Conservation (phyloP, 1,140 invertebrate species). For the Vanessa atalanta region DNA sequence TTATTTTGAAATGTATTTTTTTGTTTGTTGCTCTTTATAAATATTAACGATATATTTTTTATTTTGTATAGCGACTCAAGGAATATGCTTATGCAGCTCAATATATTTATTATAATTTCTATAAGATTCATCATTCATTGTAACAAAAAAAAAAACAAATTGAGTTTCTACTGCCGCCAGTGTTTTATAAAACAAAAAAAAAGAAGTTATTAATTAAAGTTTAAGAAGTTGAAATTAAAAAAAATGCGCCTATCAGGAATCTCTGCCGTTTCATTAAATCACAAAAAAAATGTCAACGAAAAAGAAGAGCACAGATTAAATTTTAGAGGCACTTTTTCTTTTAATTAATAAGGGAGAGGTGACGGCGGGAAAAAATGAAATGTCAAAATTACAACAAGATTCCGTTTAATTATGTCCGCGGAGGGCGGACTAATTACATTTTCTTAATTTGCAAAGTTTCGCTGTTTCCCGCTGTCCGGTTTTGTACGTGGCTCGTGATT, state of each 20-base stretch:
- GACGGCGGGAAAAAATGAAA: conserved; percentile 74
- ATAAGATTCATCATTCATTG: too few relatives aligned
- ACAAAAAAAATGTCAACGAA: conserved; percentile 59
- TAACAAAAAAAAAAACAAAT: not conserved
- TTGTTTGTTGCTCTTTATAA: not conserved
- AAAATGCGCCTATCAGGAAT: conserved; percentile 62
- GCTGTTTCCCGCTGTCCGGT: conserved; percentile 46
- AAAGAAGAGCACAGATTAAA: conserved; percentile 70
- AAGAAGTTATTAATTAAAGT: conserved; percentile 31
- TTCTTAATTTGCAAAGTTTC: conserved; percentile 78
- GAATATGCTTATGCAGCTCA: too few relatives aligned
- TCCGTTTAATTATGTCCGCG: conserved; percentile 72
- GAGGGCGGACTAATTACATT: conserved; percentile 69
- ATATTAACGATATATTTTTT: not conserved
- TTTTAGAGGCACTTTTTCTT: conserved; percentile 71
- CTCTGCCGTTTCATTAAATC: conserved; percentile 67
- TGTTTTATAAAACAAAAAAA: not conserved
- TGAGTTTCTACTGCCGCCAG: not conserved
- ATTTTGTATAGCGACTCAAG: too few relatives aligned
- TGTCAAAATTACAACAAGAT: conserved; percentile 79
- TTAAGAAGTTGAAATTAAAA: conserved; percentile 31
- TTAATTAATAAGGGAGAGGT: conserved; percentile 73
- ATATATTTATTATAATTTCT: too few relatives aligned
- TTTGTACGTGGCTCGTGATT: conserved; percentile 44
- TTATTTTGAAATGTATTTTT: conserved; percentile 13